A percentile compares a stretch with the other conserved stretches of the same genome.
These are phyloP conservation scores for Dicerorhinus sumatrensis DNA, from an alignment of 2,113 vertebrate genomes.

Conservation along the genomic window DNA sequence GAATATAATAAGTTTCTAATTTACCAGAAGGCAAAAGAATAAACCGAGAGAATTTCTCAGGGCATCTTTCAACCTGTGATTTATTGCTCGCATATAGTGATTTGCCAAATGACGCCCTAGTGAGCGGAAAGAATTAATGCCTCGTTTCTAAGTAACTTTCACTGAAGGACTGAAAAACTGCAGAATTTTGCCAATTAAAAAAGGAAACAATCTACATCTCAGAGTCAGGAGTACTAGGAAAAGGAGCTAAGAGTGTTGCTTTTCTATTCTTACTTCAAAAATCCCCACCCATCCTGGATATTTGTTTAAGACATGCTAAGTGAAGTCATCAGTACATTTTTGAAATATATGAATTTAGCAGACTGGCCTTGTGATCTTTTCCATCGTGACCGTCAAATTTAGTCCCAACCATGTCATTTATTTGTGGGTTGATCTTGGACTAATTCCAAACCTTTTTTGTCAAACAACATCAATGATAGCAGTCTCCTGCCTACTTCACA, in stretches of 20 bases:
- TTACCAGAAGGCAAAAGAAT: constrained; percentile 48
- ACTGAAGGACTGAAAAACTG: neutral
- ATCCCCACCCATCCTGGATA: neutral
- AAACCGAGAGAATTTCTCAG: constrained; percentile 29
- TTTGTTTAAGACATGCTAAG: constrained; percentile 19
- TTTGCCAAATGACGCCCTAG: constrained; percentile 47
- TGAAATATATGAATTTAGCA: neutral
- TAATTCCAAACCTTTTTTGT: neutral
- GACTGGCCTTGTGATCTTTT: neutral
- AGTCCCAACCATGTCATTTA: neutral
- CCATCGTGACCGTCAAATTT: neutral
- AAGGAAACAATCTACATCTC: neutral
- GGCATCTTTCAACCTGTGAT: constrained; percentile 33
- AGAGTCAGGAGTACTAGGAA: neutral
- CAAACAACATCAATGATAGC: neutral
- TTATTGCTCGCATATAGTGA: constrained; percentile 49
- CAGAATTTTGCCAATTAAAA: constrained; percentile 31
- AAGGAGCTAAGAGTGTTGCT: neutral
- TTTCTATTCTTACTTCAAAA: neutral
- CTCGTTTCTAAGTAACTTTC: constrained; percentile 62
- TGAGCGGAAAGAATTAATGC: constrained; percentile 51
- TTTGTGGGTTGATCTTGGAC: neutral
- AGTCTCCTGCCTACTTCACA: neutral
- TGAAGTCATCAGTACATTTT: constrained; percentile 20
- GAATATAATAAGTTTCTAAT: neutral